Base-by-base conservation (phyloP, 2,113 vertebrate genomes). In the Seriola rivoliana region DNA sequence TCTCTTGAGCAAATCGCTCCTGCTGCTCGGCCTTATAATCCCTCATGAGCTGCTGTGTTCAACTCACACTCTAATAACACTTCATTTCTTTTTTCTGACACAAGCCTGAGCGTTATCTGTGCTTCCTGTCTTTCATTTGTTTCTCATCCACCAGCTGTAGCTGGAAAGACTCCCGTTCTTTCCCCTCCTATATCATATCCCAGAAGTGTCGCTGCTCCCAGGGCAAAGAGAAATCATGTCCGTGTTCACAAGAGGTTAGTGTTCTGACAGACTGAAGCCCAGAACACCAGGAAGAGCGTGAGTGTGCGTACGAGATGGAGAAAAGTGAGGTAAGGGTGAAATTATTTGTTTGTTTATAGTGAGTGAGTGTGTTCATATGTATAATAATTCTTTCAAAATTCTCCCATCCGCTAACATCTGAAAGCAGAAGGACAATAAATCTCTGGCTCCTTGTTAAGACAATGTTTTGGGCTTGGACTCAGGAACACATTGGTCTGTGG, bases 101-200 rank as follows among this genome's bases (percentile, higher is more conserved):
- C 71, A 68, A 29, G 9, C 55, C 78, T 86, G 34, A 29, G 69
- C 82, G 87, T 80, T 84, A 82, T 91, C 74, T 79, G 58, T 74
- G 69, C 75, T 87, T 84, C 70, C 83, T 89, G 82, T 85, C 81
- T 84, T 67, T 89, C 71, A 81, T 86, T 88, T 83, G 69, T 82
- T 67, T 77, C 17, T 75, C 80, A 67, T 63, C 54, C 85, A 74
- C 76, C 44, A 16, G 65, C 80, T 67, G 78, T 40, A 71, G 59
- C 79, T 69, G 67, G 40, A 79, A 66, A 76, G 75, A 36, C 60
- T 16, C 52, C 29, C 60, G 34, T 64, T 77, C 52, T 2, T 84
- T 64, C 52, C 68, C 48, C 81, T 70, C 85, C 58, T 12, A 74
- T 84, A 73, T 75, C 71, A 67, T 14, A 70, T 40, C 68, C 46